These are phyloP conservation scores for Dreissena polymorpha DNA, from an alignment of 1,140 invertebrate genomes.

Conservation along the genomic window DNA sequence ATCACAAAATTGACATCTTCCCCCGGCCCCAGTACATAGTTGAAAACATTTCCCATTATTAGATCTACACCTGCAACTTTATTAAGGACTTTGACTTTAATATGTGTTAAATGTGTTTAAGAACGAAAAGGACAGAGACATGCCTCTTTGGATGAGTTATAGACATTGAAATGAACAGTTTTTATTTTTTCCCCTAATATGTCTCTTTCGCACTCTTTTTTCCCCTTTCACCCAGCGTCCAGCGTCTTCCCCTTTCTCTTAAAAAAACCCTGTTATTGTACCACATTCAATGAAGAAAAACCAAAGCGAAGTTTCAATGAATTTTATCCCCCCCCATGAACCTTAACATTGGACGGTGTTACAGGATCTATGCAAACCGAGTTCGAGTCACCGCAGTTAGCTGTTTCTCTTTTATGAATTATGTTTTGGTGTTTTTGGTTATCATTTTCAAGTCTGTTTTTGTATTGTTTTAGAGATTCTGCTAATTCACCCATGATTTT, in stretches of 20 bases:
- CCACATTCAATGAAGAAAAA: too few species aligned
- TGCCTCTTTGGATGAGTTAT: too few species aligned
- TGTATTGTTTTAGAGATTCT: too few species aligned
- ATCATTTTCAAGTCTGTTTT: too few species aligned
- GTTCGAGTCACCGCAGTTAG: background rate
- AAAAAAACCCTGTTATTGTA: slow-evolving; percentile 19
- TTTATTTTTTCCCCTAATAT: slow-evolving; percentile 41
- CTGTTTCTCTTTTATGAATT: background rate
- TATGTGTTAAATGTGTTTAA: too few species aligned
- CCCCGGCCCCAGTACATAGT: slow-evolving; percentile 23
- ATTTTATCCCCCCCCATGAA: background rate
- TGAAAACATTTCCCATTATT: slow-evolving; percentile 45
- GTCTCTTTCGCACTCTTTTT: slow-evolving; percentile 23
- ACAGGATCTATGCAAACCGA: background rate
- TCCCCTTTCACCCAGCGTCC: slow-evolving; percentile 27
- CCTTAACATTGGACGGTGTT: background rate
- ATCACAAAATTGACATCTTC: too few species aligned
- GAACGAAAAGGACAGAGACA: too few species aligned
- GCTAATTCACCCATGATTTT: too few species aligned
- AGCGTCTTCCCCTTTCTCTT: slow-evolving; percentile 17
- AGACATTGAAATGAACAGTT: too few species aligned
- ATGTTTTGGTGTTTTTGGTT: slow-evolving; percentile 27
- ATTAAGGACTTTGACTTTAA: too few species aligned
- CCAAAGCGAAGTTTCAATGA: background rate
- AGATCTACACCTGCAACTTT: slow-evolving; percentile 22